Conservation (phyloP, 37 sponge, comb jelly and placozoan species). For the Cliona cf. orientalis region DNA sequence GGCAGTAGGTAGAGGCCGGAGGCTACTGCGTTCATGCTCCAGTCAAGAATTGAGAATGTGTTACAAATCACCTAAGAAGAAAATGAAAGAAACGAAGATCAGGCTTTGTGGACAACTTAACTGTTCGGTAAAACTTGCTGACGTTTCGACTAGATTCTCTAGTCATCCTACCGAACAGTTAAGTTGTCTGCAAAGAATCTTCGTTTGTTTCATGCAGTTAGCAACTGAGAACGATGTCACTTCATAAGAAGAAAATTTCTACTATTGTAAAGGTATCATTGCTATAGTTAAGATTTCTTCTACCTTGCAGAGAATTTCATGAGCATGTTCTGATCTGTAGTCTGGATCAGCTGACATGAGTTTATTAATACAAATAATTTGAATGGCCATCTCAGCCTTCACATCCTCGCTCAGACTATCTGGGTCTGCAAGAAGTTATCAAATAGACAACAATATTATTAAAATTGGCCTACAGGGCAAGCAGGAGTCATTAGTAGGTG, state of each 20-base stretch:
- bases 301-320: conserved; percentile 4
- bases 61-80: conserved; percentile 5
- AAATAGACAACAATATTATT: neutral
- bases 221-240: too few species aligned
- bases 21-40: neutral
- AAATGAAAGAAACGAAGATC: too few species aligned
- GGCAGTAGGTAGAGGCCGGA: conserved; percentile 29
- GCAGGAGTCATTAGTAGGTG: neutral
- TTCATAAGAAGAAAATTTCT: too few species aligned
- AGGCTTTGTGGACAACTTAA: too few species aligned
- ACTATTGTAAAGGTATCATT: too few species aligned
- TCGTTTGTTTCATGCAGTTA: too few species aligned
- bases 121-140: too few species aligned
- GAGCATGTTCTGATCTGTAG: neutral
- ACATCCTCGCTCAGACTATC: conserved; percentile 28
- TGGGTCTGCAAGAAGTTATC: conserved; percentile 23
- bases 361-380: conserved; percentile 37
- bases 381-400: conserved; percentile 13
- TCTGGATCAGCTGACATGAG: neutral
- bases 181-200: too few species aligned
- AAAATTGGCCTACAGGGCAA: neutral
- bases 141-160: too few species aligned
- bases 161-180: too few species aligned
- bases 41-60: conserved; percentile 4
- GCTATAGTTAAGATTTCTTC: neutral